These are phyloP conservation scores for Anolis carolinensis DNA, from an alignment of 2,113 vertebrate species.

Conservation along the genomic window DNA sequence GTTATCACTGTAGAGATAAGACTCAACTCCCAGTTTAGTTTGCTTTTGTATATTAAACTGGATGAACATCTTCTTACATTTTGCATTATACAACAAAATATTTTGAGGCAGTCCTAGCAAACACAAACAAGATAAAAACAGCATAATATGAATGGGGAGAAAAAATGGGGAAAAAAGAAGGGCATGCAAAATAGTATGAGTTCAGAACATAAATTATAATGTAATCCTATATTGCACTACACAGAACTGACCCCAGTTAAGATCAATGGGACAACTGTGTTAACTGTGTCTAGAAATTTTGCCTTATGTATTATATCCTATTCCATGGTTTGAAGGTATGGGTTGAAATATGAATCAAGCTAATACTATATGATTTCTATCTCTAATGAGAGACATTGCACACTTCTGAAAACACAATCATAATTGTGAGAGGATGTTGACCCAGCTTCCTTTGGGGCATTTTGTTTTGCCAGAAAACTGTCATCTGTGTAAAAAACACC, in stretches of 20 bases:
- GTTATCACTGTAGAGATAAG: too few species aligned
- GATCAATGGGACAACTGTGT: neutral
- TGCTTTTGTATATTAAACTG: too few species aligned
- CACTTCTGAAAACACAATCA: constrained; percentile 24
- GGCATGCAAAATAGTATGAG: neutral
- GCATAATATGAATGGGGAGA: neutral
- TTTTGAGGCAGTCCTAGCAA: neutral
- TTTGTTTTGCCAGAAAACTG: constrained; percentile 71
- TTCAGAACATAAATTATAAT: neutral
- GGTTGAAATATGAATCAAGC: constrained; percentile 24
- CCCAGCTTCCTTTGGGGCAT: constrained; percentile 67
- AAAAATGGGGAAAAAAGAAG: neutral
- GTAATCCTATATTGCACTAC: neutral
- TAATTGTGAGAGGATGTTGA: constrained; percentile 15
- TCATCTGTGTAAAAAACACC: constrained; percentile 62
- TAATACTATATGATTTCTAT: constrained; percentile 19
- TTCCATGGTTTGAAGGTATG: neutral
- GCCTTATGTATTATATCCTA: neutral
- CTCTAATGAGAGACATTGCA: constrained; percentile 48
- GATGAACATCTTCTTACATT: too few species aligned
- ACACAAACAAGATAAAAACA: neutral
- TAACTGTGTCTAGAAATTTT: neutral
- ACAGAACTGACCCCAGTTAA: neutral
- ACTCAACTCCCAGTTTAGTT: neutral
- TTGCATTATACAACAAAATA: neutral